Conservation (phyloP, 2,888 invertebrate genomes). For the Xestoiulus laeticollis region DNA sequence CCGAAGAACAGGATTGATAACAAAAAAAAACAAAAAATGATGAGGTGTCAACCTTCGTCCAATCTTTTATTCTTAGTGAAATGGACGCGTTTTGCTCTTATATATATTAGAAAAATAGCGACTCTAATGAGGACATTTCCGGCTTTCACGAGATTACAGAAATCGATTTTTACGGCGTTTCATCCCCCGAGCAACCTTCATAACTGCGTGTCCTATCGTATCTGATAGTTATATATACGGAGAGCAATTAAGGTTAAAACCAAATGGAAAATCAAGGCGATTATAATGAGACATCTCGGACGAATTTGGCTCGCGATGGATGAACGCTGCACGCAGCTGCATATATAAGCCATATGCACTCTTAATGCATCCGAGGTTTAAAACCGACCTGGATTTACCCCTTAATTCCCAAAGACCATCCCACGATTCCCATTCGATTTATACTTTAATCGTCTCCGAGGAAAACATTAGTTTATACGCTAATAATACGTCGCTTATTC, state of each 20-base stretch:
- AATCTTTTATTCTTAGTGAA: background rate
- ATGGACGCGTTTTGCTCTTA: background rate
- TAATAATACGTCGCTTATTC: too few species aligned
- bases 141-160: slow-evolving; percentile 45
- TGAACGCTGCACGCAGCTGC: background rate
- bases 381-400: background rate
- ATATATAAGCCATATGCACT: background rate
- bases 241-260: background rate
- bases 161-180: slow-evolving; percentile 28
- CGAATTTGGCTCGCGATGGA: background rate
- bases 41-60: background rate
- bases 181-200: background rate
- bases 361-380: background rate
- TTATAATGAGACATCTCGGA: background rate
- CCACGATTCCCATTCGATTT: background rate
- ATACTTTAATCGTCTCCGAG: background rate
- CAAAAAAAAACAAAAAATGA: background rate
- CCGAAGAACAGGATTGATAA: background rate
- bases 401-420: too few species aligned
- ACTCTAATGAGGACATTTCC: slow-evolving; percentile 47
- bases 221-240: background rate
- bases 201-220: background rate
- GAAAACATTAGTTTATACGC: background rate
- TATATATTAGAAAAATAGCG: slow-evolving; percentile 20
- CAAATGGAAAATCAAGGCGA: slow-evolving; percentile 14